These are phyloP conservation scores for Chionomys nivalis DNA, from an alignment of 2,113 vertebrate genomes.

Conservation along the genomic window DNA sequence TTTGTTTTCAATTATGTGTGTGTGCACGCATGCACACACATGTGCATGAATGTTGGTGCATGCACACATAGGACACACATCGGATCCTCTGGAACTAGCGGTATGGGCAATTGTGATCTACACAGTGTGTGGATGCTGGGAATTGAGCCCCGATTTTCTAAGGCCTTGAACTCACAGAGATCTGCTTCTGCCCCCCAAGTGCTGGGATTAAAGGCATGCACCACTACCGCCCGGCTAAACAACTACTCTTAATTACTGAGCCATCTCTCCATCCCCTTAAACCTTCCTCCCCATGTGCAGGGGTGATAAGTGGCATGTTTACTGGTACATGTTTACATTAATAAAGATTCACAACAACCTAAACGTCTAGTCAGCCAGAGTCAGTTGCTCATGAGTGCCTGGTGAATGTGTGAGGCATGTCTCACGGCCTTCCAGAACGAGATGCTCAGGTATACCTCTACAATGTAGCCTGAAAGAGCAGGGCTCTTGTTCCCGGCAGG, in stretches of 20 bases:
- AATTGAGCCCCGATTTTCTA: background rate
- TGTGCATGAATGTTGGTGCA: background rate
- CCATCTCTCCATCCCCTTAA: background rate
- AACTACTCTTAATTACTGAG: background rate
- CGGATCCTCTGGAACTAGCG: background rate
- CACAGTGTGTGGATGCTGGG: background rate
- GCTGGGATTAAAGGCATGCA: too few relatives aligned
- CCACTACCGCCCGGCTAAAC: too few relatives aligned
- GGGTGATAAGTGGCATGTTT: background rate
- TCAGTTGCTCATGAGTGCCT: background rate
- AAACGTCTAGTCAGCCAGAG: background rate
- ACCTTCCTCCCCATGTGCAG: background rate
- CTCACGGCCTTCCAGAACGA: background rate
- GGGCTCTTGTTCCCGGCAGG: background rate
- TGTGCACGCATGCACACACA: accelerated
- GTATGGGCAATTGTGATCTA: background rate
- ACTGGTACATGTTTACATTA: constrained; percentile 17
- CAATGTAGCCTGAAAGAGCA: background rate
- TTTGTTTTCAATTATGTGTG: background rate
- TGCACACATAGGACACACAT: background rate
- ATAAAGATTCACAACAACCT: constrained; percentile 33
- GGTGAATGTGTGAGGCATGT: background rate
- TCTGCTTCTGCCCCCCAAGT: too few relatives aligned
- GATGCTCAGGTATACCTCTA: background rate
- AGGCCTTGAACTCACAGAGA: too few relatives aligned